phyloP scores from a whole-genome alignment of 2,797 vertebrate species.

The Pelobates cultripes region DNA sequence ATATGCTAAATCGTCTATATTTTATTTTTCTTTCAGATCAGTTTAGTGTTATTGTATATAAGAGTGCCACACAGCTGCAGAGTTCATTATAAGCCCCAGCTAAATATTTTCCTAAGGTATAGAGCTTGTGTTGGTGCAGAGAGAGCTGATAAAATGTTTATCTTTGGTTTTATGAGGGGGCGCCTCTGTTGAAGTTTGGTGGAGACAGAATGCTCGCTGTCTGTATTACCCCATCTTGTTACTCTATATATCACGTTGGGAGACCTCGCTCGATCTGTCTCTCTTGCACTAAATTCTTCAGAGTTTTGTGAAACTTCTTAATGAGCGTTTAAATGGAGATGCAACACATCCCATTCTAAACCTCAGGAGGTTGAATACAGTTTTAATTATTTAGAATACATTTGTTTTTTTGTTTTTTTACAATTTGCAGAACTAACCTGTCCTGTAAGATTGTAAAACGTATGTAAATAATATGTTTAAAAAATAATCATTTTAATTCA shows the following conservation, averaged over 20 bases:
- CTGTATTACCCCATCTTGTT: slow-evolving; percentile 55
- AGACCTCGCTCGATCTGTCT: slow-evolving; percentile 60
- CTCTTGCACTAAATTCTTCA: slow-evolving; percentile 63
- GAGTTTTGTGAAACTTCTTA: background rate
- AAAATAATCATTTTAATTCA: background rate
- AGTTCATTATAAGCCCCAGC: slow-evolving; percentile 11
- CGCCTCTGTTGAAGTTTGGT: slow-evolving; percentile 75
- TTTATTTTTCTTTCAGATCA: too few relatives aligned
- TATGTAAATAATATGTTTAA: too few relatives aligned
- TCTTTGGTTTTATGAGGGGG: slow-evolving; percentile 82
- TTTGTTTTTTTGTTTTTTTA: too few relatives aligned
- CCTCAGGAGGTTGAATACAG: too few relatives aligned
- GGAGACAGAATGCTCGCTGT: slow-evolving; percentile 77
- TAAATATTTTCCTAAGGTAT: slow-evolving; percentile 63
- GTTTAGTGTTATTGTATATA: background rate
- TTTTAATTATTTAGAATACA: too few relatives aligned
- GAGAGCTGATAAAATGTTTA: slow-evolving; percentile 81
- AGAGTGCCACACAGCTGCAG: slow-evolving; percentile 34
- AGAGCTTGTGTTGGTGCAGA: slow-evolving; percentile 68
- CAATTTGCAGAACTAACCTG: too few relatives aligned
- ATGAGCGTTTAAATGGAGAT: background rate
- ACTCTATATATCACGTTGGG: slow-evolving; percentile 67
- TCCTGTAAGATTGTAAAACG: too few relatives aligned
- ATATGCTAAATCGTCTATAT: too few relatives aligned
- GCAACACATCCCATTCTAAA: too few relatives aligned